Evolutionary conservation across 1,140 invertebrate genomes (phyloP).

Genomic region (Steinernema feltiae): DNA sequence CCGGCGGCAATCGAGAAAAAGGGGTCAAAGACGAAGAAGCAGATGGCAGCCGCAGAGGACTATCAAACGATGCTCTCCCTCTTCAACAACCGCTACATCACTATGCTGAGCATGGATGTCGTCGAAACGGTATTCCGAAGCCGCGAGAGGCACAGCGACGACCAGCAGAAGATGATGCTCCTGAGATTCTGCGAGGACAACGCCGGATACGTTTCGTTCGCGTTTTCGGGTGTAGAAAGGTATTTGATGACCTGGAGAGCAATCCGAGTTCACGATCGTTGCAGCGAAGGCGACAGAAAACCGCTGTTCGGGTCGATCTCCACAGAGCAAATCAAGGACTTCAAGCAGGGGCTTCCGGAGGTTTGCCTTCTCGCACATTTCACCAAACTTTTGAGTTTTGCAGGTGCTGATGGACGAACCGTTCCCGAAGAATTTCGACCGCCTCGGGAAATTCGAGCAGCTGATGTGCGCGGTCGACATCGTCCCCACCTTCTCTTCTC

Average conservation of each 20-base stretch:
- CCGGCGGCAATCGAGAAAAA: conserved; percentile 34
- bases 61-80: conserved; percentile 37
- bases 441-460: conserved; percentile 23
- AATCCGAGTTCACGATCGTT: conserved; percentile 12
- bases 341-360: conserved; percentile 34
- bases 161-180: conserved; percentile 5
- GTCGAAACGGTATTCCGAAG: conserved; percentile 16
- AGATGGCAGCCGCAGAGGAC: conserved; percentile 33
- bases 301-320: conserved; percentile 31
- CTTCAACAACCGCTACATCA: conserved; percentile 30
- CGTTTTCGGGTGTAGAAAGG: not conserved
- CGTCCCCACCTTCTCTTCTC: not conserved
- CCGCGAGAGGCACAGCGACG: not conserved
- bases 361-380: no score
- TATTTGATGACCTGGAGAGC: conserved; percentile 21
- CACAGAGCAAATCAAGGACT: conserved; percentile 32
- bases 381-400: no score
- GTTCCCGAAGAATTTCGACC: conserved; percentile 30
- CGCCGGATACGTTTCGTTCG: conserved; percentile 32
- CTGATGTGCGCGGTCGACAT: not conserved
- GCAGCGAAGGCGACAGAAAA: conserved; percentile 19
- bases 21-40: conserved; percentile 35
- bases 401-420: conserved; percentile 31
- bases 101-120: conserved; percentile 18
- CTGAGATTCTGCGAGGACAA: conserved; percentile 35